Percentiles rank a stretch among this genome's conserved stretches.
Evolutionary conservation across 2,113 vertebrate species (phyloP).

Genomic region (Pygoscelis adeliae): DNA sequence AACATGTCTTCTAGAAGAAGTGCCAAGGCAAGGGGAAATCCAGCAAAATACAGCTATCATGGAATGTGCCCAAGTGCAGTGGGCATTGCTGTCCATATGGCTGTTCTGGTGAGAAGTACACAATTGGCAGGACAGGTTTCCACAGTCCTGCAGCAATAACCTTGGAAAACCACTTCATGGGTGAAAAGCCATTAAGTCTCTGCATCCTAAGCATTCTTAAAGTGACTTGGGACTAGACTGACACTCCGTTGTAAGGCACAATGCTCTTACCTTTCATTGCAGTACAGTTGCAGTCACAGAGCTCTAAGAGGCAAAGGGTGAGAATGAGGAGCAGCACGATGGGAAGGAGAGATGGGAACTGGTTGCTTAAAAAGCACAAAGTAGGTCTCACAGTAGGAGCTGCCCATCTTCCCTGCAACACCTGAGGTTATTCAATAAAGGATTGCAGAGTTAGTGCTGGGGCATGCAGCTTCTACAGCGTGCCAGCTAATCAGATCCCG

Average conservation of each 20-base stretch:
- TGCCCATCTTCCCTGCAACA: neutral
- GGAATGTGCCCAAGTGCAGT: rapidly evolving
- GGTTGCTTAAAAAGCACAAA: neutral
- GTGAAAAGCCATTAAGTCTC: neutral
- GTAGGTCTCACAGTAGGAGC: neutral
- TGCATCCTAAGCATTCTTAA: neutral
- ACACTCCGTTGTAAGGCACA: neutral
- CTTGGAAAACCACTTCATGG: neutral
- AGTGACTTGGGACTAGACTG: neutral
- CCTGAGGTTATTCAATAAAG: neutral
- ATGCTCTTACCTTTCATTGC: neutral
- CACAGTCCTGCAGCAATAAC: neutral
- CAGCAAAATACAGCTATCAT: rapidly evolving
- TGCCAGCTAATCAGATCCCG: neutral
- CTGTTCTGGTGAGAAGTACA: neutral
- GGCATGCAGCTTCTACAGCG: neutral
- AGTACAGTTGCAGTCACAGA: neutral
- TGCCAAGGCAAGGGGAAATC: neutral
- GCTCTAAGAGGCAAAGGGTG: neutral
- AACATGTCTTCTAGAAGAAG: neutral
- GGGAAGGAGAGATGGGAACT: neutral
- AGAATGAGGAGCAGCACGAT: neutral
- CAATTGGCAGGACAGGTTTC: neutral
- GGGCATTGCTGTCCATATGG: neutral
- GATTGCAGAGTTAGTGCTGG: neutral